Base-by-base conservation (phyloP, 2,797 vertebrate genomes). In the Sebastolobus altivelis region DNA sequence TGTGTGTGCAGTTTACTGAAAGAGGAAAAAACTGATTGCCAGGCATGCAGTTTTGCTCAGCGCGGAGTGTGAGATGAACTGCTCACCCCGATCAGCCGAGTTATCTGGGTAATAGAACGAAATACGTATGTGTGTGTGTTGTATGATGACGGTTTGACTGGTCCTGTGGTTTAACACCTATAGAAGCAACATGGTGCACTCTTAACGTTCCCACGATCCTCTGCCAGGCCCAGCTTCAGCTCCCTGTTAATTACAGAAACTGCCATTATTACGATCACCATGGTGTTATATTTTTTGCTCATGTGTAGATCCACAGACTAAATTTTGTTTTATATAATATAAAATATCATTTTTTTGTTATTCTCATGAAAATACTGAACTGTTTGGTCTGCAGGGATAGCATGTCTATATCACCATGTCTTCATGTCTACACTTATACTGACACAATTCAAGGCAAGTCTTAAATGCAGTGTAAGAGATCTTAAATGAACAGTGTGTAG, bases 101-200 rank as follows among this genome's bases (percentile, higher is more conserved):
- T 79, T 71, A 79, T 86, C 46, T 79, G 40, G 69, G 68, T 77
- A 82, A 56, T 27, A 40, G 7, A 55, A 70, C 56, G 40, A 40
- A 70, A 82, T 69, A 49, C 18, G 77, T 81, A 80, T 72, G 76
- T 81, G 80, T 90, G 83, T 59, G 46, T 56, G 49, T 22, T 91
- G 87, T 85, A 84, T 90, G 86, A 86, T 78, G 63, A 65, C 77
- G 35, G 79, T 77, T 82, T 65, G 66, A 70, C 83, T 87, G 77
- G 82, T 75, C 6, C 65, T 93, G 94, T 74, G 95, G 94, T 95
- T 91, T 95, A 90, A 92, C 95, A 94, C 93, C 90, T 93, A 86
- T 80, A 80, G 6, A 59, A 67, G 55, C 38, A 68, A 56, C 20
- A 69, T 33, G 22, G 55, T 56, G 2, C 55, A 11, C 46, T 63